Conservation (phyloP, 2,888 invertebrate species). For the Drosophila anomalata region DNA sequence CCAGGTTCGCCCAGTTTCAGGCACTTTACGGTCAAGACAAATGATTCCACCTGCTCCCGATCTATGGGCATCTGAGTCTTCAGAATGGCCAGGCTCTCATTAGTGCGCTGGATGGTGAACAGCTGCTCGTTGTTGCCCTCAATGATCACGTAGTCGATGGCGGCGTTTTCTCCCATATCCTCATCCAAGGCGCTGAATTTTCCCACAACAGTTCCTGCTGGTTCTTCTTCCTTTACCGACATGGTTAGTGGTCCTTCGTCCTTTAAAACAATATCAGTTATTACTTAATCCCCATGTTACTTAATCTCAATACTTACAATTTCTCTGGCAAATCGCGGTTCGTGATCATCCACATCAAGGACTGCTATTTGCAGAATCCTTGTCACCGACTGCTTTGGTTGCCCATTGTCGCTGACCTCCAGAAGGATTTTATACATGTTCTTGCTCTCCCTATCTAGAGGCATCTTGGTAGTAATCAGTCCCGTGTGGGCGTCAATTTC, state of each 20-base stretch:
- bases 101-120: slow-evolving; percentile 87
- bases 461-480: slow-evolving; percentile 88
- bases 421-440: slow-evolving; percentile 90
- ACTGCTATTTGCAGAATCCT: slow-evolving; percentile 88
- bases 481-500: slow-evolving; percentile 89
- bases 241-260: slow-evolving; percentile 88
- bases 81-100: slow-evolving; percentile 87
- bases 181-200: slow-evolving; percentile 89
- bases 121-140: slow-evolving; percentile 89
- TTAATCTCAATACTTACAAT: slow-evolving; percentile 85
- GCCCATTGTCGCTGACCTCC: slow-evolving; percentile 91
- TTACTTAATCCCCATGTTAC: too few species aligned
- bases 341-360: slow-evolving; percentile 91
- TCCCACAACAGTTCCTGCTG: slow-evolving; percentile 88
- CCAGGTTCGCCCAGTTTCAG: slow-evolving; percentile 86
- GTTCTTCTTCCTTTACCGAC: slow-evolving; percentile 88
- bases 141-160: slow-evolving; percentile 89
- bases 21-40: slow-evolving; percentile 88
- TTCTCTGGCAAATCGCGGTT: slow-evolving; percentile 88
- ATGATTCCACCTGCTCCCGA: slow-evolving; percentile 86
- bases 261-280: slow-evolving; percentile 79
- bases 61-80: slow-evolving; percentile 87
- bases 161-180: slow-evolving; percentile 90
- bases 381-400: slow-evolving; percentile 90
- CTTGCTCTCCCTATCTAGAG: slow-evolving; percentile 90